Evolutionary conservation across 2,113 vertebrate genomes (phyloP).

Genomic region (Hylia prasina): DNA sequence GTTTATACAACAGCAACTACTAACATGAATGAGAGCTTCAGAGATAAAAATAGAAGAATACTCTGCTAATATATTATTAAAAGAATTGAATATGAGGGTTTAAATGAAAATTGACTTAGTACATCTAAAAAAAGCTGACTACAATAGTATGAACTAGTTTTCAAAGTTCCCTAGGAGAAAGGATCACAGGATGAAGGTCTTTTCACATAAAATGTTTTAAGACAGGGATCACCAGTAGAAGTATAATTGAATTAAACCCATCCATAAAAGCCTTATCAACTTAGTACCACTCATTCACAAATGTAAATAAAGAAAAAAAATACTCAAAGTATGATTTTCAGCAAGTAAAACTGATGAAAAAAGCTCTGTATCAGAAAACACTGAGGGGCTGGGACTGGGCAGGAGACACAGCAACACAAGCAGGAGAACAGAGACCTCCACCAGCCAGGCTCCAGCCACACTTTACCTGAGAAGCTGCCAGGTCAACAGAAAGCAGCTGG

Average conservation of each 20-base stretch:
- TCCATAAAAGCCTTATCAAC: neutral
- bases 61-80: neutral
- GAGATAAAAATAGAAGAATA: neutral
- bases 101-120: neutral
- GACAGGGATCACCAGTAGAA: neutral
- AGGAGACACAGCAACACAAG: neutral
- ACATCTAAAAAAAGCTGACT: neutral
- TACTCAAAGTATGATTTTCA: neutral
- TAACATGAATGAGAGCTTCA: neutral
- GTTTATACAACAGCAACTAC: neutral
- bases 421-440: neutral
- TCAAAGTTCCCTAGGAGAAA: neutral
- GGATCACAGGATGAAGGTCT: neutral
- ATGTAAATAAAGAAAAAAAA: accelerated
- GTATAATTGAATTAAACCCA: neutral
- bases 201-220: neutral
- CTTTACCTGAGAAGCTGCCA: neutral
- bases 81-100: neutral
- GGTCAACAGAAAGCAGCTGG: accelerated
- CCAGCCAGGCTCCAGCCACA: neutral
- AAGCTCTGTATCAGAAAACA: neutral
- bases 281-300: neutral
- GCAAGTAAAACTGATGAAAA: neutral
- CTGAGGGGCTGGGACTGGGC: neutral
- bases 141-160: neutral